Evolutionary conservation across 2,797 vertebrate species (phyloP), one percentile per base, ranked within the genome.

Genomic region (Lutjanus campechanus): DNA sequence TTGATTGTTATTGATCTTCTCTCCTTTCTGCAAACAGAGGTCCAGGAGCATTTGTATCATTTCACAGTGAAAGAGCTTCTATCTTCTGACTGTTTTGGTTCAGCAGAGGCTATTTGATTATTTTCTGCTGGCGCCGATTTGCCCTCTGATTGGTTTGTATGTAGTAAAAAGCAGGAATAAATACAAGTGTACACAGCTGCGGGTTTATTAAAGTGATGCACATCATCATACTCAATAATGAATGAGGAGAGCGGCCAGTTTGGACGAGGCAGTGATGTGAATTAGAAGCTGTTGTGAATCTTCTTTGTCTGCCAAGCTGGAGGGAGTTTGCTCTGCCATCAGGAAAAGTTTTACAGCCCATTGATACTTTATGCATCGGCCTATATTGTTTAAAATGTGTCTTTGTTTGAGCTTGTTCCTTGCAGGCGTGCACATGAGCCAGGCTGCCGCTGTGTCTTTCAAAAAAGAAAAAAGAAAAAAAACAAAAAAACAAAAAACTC

Each of bases 1-100:
- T 43, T 75, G 82, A 85, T 86, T 85, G 66, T 70, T 91, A 86
- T 86, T 71, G 86, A 91, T 85, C 76, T 58, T 60, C 76, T 51
- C 67, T 84, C 46, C 73, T 55, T 59, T 84, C 73, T 60, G 65
- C 75, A 87, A 86, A 80, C 68, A 73, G 25, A 66, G 41, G 11
- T 79, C 76, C 54, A 56, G 46, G 51, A 76, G 69, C 61, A 77
- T 69, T 88, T 78, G 75, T 74, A 76, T 85, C 66, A 82, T 82
- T 86, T 87, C 56, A 59, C 63, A 71, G 12, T 11, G 51, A 75
- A 54, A 51, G 25, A 66, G 50, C 43, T 65, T 78, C 65, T 56
- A n/a, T 70, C 68, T 43, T 53, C 50, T 59, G 54, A 60, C 66
- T 49, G 61, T 40, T 71, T 44, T 69, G 58, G 46, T 62, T 77